Base-by-base conservation (phyloP, 2,113 vertebrate genomes). In the Gnathonemus longibarbis region DNA sequence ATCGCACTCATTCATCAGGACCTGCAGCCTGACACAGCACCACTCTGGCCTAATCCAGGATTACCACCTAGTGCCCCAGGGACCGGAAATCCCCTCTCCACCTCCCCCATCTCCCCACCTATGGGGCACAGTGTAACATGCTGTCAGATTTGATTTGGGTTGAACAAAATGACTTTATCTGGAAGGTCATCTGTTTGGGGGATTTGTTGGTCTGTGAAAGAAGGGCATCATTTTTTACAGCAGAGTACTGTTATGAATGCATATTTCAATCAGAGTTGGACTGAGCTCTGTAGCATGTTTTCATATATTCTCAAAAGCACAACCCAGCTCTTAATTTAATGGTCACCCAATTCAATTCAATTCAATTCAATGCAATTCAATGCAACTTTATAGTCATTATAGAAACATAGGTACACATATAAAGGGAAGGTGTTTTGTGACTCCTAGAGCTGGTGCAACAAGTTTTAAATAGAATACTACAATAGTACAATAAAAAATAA, bases 71-170 rank as follows among this genome's bases (percentile, higher is more conserved):
- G 87, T 42, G 77, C 88, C 80, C 90, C 92, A 56, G 91, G 52
- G 90, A 87, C 66, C 91, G 90, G 91, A 46, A 89, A 53, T 88
- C 31, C 91, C 56, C 49, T 46, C 52, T 39, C 53, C 66, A 31
- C 66, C 62, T 31, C 62, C 62, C 62, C 62, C 62, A 27, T 66
- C 53, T 19, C 70, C 35, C 39, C 39, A 21, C 35, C 39, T 66
- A 46, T 88, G 35, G 50, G 21, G 89, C 89, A 93, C 91, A 91
- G 90, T 92, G 91, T 88, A 90, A 92, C 31, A 87, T 90, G 91
- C 88, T 77, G 84, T 91, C 91, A 91, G 50, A 86, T 90, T 87
- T 89, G 56, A 87, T 35, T 9, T 24, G 87, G 83, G 89, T 49
- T 85, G 21, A 46, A 50, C n/a, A 46, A 46, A 50, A n/a, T 86